Conservation (phyloP, 2,888 invertebrate species). For the Rugalucina vietnamica region DNA sequence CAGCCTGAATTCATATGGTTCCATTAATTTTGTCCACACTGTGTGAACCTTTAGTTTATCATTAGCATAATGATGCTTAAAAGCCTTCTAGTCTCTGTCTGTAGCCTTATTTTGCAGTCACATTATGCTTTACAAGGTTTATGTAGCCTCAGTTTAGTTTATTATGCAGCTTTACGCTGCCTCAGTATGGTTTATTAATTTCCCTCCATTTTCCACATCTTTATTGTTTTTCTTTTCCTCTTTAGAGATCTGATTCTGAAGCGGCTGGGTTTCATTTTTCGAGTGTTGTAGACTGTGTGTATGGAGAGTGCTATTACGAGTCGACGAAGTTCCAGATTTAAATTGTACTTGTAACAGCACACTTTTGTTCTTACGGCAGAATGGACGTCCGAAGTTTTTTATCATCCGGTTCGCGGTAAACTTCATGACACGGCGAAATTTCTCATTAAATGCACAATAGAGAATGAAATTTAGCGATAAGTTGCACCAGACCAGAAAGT, state of each 20-base stretch:
- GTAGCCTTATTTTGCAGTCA: too few relatives aligned
- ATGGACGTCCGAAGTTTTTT: constrained; percentile 51
- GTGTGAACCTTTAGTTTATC: too few relatives aligned
- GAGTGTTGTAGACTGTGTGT: constrained; percentile 44
- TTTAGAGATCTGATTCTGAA: constrained; percentile 31
- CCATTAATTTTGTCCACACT: too few relatives aligned
- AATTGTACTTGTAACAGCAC: constrained; percentile 59
- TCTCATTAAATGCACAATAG: constrained; percentile 80
- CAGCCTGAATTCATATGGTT: too few relatives aligned
- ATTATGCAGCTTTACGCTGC: neutral
- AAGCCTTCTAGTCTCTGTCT: too few relatives aligned
- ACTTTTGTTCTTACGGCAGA: constrained; percentile 44
- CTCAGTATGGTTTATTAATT: constrained; percentile 1
- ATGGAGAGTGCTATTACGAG: constrained; percentile 64
- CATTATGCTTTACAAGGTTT: too few relatives aligned
- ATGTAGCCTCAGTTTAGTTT: neutral
- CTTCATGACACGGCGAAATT: constrained; percentile 73
- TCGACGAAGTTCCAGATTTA: constrained; percentile 62
- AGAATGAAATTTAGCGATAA: constrained; percentile 81
- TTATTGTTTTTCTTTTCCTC: constrained; percentile 25
- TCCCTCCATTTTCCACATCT: constrained; percentile 19
- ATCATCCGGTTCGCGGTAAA: constrained; percentile 66
- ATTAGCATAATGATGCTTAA: too few relatives aligned
- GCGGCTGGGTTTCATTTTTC: neutral
- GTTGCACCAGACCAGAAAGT: constrained; percentile 78